A percentile compares a stretch with the other conserved stretches of the same genome.
Evolutionary conservation across 2,888 invertebrate species (phyloP).

Genomic region (Stenolophus ochropezus): DNA sequence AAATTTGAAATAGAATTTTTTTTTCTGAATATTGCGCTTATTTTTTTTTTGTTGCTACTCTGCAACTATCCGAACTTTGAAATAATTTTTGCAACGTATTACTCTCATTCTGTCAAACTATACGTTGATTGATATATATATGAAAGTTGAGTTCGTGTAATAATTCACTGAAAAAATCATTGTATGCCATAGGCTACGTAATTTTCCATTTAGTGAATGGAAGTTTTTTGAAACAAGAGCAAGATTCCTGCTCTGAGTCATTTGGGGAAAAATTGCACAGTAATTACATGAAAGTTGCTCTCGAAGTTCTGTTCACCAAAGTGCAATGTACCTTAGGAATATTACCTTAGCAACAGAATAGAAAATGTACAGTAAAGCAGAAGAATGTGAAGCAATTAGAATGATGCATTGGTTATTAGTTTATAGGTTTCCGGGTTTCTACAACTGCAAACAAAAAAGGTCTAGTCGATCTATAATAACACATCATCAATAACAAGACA

Average conservation of each 20-base stretch:
- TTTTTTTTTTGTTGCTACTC: too few relatives aligned
- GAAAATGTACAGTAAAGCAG: too few relatives aligned
- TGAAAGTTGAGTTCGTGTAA: conserved; percentile 15
- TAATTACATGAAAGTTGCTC: conserved; percentile 37
- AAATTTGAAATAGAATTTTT: too few relatives aligned
- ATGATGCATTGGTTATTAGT: too few relatives aligned
- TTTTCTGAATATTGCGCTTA: too few relatives aligned
- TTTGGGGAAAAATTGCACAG: conserved; percentile 17
- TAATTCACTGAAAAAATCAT: background rate
- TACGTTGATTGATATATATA: background rate
- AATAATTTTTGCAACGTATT: too few relatives aligned
- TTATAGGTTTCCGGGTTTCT: too few relatives aligned
- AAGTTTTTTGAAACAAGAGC: conserved; percentile 17
- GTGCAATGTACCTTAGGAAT: conserved; percentile 13
- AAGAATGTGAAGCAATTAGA: background rate
- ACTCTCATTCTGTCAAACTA: background rate
- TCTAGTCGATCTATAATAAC: too few relatives aligned
- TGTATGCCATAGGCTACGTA: background rate
- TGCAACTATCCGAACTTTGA: background rate
- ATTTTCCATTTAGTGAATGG: conserved; percentile 39
- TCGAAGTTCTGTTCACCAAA: background rate
- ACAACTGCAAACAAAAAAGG: too few relatives aligned
- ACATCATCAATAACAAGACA: too few relatives aligned
- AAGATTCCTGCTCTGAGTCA: conserved; percentile 7
- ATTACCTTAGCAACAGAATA: background rate